Evolutionary conservation across 1,140 invertebrate genomes (phyloP).

Genomic region (Helicoverpa armigera): DNA sequence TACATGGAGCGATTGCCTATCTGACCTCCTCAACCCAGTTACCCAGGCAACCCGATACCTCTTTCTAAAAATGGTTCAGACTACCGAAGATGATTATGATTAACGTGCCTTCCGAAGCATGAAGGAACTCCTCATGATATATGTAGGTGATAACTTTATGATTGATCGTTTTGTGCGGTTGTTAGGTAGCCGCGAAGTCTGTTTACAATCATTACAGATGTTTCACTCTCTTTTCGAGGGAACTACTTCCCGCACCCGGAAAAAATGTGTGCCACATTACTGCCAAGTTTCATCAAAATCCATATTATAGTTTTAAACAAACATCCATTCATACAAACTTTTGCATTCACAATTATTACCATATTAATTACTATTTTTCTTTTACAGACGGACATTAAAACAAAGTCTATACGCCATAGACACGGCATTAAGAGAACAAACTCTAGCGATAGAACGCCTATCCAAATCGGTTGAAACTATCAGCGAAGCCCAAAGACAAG

Average conservation of each 20-base stretch:
- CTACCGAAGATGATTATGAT: too few species aligned
- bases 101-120: too few species aligned
- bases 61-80: too few species aligned
- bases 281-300: not conserved
- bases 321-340: not conserved
- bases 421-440: constrained; percentile 71
- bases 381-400: constrained; percentile 74
- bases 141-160: too few species aligned
- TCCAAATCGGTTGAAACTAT: constrained; percentile 66
- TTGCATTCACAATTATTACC: not conserved
- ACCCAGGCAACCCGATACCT: too few species aligned
- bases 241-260: not conserved
- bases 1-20: too few species aligned
- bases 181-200: too few species aligned
- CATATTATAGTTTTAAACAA: too few species aligned
- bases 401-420: constrained; percentile 75
- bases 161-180: too few species aligned
- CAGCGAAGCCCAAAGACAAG: constrained; percentile 61
- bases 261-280: not conserved
- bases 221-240: not conserved
- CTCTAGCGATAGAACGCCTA: constrained; percentile 68
- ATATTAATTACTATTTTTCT: constrained; percentile 14
- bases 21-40: too few species aligned
- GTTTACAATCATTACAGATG: too few species aligned
- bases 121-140: too few species aligned